Evolutionary conservation across 1,140 invertebrate species (phyloP), one percentile per base, ranked within the genome.

Genomic region (Oreohelix idahoensis): DNA sequence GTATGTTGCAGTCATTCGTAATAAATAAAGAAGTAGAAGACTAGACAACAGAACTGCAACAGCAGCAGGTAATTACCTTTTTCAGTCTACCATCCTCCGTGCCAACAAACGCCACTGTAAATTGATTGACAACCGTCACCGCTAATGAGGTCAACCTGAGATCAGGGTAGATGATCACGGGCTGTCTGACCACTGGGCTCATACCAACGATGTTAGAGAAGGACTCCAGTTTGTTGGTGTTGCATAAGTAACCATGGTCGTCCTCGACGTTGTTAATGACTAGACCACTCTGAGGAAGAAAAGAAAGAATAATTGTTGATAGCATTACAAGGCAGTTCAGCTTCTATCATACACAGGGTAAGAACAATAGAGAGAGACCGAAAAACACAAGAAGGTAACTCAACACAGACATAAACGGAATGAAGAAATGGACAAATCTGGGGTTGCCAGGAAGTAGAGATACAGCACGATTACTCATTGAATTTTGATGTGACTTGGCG

Each of bases 81-180:
- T 98, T 98, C 42, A 99, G 94, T 91, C 97, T 96, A 35, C 98
- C 98, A 86, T 95, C 94, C 74, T 94, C 93, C 0, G 98, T 99
- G 53, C 98, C 98, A 77, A 98, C 95, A 93, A 99, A 98, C 32
- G 98, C 97, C 49, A 99, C 97, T 17, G 97, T 98, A 92, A 97
- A 98, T 90, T 98, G 97, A 83, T 97, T 97, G 53, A 98, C 98
- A 26, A 97, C 96, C 23, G 97, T 98, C n/a, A 97, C 96, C 29
- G 97, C 96, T 13, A 99, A 96, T 38, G 98, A 95, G 1, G 98
- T 98, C 32, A 99, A 36, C 11, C 53, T 36, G 32, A 79, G 82
- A 15, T 83, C 77, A 26, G 35, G 20, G 73, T 86, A 88, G 17
- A 79, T 58, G 26, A 86, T 79, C 29, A 86, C 84, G 17, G 89